A percentile compares a stretch with the other conserved stretches of the same genome.
Conservation (phyloP, 2,113 vertebrate genomes). For the Meles meles region DNA sequence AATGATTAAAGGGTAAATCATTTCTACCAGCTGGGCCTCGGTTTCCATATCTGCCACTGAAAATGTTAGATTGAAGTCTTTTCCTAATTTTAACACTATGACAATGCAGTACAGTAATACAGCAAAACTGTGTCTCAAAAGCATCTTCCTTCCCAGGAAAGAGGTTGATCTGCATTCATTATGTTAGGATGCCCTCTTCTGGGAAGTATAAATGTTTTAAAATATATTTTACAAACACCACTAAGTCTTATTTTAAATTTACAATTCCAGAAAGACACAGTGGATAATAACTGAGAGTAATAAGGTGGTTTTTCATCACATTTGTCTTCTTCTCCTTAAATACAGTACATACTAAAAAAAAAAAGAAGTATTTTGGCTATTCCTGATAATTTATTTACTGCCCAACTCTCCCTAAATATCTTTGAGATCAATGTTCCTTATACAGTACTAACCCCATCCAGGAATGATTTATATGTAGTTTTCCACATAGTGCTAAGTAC, state of each 20-base stretch:
- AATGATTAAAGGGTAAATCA: not conserved
- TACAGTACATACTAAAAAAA: not conserved
- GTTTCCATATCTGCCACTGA: not conserved
- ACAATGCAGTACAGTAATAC: not conserved
- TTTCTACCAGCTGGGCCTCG: not conserved
- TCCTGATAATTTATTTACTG: not conserved
- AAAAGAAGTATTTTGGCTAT: not conserved
- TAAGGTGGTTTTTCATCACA: not conserved
- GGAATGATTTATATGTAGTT: not conserved
- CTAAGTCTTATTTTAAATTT: not conserved
- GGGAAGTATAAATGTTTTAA: conserved; percentile 57
- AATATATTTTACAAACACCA: not conserved
- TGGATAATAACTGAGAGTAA: not conserved
- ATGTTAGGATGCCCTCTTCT: conserved; percentile 79
- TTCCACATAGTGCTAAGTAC: not conserved
- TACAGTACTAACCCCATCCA: not conserved
- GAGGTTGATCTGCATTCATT: not conserved
- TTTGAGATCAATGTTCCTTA: not conserved
- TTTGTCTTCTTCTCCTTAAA: not conserved
- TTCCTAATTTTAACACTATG: not conserved
- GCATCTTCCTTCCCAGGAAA: not conserved
- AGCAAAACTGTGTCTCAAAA: conserved; percentile 15
- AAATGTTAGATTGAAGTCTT: not conserved
- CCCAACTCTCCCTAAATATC: conserved; percentile 24
- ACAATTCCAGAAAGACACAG: conserved; percentile 8